phyloP scores from a whole-genome alignment of 2,888 invertebrate species.

The Carpatolechia fugitivella region DNA sequence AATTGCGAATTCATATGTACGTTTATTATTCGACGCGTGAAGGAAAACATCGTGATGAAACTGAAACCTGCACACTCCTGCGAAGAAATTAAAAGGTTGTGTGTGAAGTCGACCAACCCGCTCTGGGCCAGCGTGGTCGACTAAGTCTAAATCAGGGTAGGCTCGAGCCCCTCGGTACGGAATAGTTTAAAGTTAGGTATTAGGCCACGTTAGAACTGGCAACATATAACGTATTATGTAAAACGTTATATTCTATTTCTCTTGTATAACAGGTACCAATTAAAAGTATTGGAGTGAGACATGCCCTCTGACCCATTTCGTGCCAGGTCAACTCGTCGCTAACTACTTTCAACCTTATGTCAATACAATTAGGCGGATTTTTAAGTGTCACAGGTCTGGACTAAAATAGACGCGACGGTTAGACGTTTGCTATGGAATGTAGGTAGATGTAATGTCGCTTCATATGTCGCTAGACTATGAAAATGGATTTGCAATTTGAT shows the following conservation, averaged over 20 bases:
- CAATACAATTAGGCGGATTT: not conserved
- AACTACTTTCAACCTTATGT: not conserved
- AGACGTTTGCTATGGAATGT: not conserved
- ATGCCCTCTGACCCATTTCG: slow-evolving; percentile 1
- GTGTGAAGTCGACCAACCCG: no score
- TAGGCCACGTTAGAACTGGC: no score
- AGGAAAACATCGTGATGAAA: no score
- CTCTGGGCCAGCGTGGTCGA: no score
- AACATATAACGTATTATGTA: no score
- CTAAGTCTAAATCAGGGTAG: no score
- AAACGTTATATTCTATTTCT: not conserved
- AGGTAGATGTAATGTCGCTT: not conserved
- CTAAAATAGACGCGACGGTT: slow-evolving; percentile 3
- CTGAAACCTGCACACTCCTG: no score
- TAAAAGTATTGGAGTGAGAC: slow-evolving; percentile 59
- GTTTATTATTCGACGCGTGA: no score
- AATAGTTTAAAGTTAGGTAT: no score
- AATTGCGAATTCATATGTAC: no score
- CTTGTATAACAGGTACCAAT: slow-evolving; percentile 33
- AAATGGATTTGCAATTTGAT: not conserved
- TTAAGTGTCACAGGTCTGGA: not conserved
- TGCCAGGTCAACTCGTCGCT: not conserved
- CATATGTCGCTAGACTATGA: not conserved
- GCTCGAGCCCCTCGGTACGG: no score
- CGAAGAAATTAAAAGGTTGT: no score